Conservation (phyloP, 2,888 invertebrate species). For the Empis livida region DNA sequence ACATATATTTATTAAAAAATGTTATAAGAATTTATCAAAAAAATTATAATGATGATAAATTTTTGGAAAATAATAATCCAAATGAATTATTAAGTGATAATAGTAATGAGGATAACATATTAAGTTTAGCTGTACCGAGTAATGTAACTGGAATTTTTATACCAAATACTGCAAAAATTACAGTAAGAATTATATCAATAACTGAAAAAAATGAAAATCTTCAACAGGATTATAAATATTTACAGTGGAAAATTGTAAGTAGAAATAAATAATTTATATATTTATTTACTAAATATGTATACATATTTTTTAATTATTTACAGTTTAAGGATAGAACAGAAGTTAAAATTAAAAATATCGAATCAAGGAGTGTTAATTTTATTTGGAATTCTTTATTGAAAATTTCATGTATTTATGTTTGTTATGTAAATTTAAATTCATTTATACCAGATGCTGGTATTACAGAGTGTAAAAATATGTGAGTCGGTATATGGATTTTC, state of each 20-base stretch:
- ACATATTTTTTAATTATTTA: not conserved
- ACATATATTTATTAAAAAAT: no score
- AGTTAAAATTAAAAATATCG: slow-evolving; percentile 12
- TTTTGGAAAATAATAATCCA: not conserved
- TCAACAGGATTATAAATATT: slow-evolving; percentile 30
- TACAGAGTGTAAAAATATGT: slow-evolving; percentile 16
- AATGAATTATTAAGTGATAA: slow-evolving; percentile 13
- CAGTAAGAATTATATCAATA: slow-evolving; percentile 29
- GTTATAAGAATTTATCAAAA: no score
- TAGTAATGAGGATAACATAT: slow-evolving; percentile 25
- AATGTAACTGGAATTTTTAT: slow-evolving; percentile 32
- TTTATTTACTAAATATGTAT: not conserved
- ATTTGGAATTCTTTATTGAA: slow-evolving; percentile 11
- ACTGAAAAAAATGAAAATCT: slow-evolving; percentile 30
- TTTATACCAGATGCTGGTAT: not conserved
- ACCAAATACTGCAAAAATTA: slow-evolving; percentile 25
- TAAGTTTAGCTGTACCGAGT: slow-evolving; percentile 26
- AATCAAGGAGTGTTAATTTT: slow-evolving; percentile 29
- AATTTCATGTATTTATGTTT: slow-evolving; percentile 11
- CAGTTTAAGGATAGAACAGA: slow-evolving; percentile 7
- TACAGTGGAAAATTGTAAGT: slow-evolving; percentile 35
- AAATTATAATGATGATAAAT: not conserved
- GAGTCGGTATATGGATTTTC: slow-evolving; percentile 12
- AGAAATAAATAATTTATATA: not conserved
- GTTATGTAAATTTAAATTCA: slow-evolving; percentile 8